Evolutionary conservation across 2,888 invertebrate species (phyloP), one percentile per base, ranked within the genome.

Genomic region (Lobophora halterata): DNA sequence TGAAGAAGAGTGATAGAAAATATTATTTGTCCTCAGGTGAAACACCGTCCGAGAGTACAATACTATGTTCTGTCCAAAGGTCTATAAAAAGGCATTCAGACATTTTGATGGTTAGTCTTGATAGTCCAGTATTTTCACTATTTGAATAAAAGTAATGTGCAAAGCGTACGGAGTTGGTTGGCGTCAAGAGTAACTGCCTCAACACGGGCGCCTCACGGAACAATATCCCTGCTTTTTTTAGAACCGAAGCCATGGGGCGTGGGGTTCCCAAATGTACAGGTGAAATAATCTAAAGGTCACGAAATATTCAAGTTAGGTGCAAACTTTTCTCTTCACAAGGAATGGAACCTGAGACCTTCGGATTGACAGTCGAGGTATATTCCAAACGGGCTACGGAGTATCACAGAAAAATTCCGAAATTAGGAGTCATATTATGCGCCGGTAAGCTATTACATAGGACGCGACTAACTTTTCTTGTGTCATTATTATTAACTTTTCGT

Each of bases 101-200:
- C n/a, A n/a, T n/a, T n/a, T n/a, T n/a, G n/a, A n/a, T n/a, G n/a
- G n/a, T n/a, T 20, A 5, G 12, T 30, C 18, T 5, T 5, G n/a
- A 23, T 5, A 12, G 12, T 11, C 12, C 2, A 4, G 6, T 4
- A 14, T 25, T 25, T 14, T 5, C 2, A n/a, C 1, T 8, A 26
- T 6, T 5, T 9, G 42, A 29, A 30, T 46, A 19, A 30, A 27
- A 53, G 37, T 51, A 65, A 68, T 87, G 87, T 87, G 76, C 71
- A 75, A 82, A 70, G 80, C 86, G 86, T 87, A 80, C 87, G 87
- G 87, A 68, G 87, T 87, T 83, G 85, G 41, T 62, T 80, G 78
- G 80, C 81, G 78, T 80, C 82, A 79, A 85, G 52, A 23, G 68
- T 78, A 67, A 79, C 75, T 67, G 72, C 86, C 77, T 80, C 87